Base-by-base conservation (phyloP, 1,140 invertebrate genomes). In the Halesus radiatus region DNA sequence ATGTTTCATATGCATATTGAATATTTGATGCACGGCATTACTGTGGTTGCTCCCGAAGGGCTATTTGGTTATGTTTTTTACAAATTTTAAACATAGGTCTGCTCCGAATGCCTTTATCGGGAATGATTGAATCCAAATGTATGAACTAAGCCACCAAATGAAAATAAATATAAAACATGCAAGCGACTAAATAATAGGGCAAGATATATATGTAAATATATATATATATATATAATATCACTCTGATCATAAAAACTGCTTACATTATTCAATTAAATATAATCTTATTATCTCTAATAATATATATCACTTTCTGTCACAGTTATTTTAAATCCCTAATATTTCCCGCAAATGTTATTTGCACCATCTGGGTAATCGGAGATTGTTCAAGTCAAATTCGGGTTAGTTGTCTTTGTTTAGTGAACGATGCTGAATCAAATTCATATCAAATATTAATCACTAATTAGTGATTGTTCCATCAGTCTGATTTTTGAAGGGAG, bases 291-390 rank as follows among this genome's bases (percentile, higher is more conserved):
- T 83, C 52, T 83, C 82, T 83, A 83, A 83, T 56, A 81, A 79
- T 83, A 81, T 83, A 80, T 80, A 83, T 83, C 82, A 83, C 82
- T 83, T 80, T 83, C 77, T 79, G 82, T 83, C 82, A 81, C 82
- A 83, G 82, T 79, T 79, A 29, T 37, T 70, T 79, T 72, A 68
- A 66, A 77, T 79, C 82, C 80, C 82, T 81, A 81, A 81, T 73
- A 64, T 80, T 80, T 58, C 58, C 73, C 68, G 72, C 76, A 66
- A 81, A 80, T 54, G 37, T 58, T 52, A 62, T 70, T 81, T 79
- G 78, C 76, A 78, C 56, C 77, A 50, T 70, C 76, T 64, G 68
- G 79, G 78, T 76, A 68, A 81, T 77, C 77, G 73, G 82, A 80
- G 82, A 78, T 81, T 80, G 72, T 72, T 73, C 64, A 79, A 79